phyloP scores from a whole-genome alignment of 2,888 invertebrate species.

The Ischnus inquisitorius region DNA sequence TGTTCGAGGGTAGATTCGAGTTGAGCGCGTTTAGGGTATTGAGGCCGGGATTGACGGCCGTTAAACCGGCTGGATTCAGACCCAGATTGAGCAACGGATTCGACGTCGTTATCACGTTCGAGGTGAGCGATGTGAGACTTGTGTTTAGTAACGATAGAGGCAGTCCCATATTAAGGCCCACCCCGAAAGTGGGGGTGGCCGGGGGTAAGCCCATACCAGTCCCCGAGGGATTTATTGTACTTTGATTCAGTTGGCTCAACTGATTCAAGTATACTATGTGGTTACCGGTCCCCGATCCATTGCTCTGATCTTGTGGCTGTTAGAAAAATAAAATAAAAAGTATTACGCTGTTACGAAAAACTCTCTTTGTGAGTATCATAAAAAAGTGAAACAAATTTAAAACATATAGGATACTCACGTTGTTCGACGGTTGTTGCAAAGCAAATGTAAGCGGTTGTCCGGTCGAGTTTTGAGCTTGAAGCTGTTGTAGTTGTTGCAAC shows the following conservation, averaged over 20 bases:
- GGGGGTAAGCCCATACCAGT: constrained; percentile 85
- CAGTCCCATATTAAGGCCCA: constrained; percentile 85
- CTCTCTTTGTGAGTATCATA: not conserved
- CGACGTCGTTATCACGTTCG: constrained; percentile 84
- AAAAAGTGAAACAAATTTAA: constrained; percentile 24
- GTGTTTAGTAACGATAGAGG: constrained; percentile 84
- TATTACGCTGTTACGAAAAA: not conserved
- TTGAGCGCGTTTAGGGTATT: constrained; percentile 83
- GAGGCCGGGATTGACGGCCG: constrained; percentile 82
- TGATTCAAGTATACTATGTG: constrained; percentile 85
- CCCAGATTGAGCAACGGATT: constrained; percentile 84
- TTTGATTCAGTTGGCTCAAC: constrained; percentile 84
- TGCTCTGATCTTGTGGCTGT: constrained; percentile 83
- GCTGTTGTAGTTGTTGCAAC: constrained; percentile 84
- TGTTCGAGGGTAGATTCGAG: constrained; percentile 82
- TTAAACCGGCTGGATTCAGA: constrained; percentile 82
- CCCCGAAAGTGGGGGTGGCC: constrained; percentile 85
- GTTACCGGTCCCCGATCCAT: constrained; percentile 83
- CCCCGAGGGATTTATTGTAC: constrained; percentile 84
- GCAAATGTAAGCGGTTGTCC: constrained; percentile 84
- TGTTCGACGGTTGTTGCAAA: constrained; percentile 83
- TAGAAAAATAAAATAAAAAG: constrained; percentile 58
- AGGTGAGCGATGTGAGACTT: constrained; percentile 83
- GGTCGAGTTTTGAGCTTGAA: constrained; percentile 83
- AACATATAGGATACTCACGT: constrained; percentile 76